phyloP scores from a whole-genome alignment of 2,888 invertebrate genomes.

The Tiliacea citrago region DNA sequence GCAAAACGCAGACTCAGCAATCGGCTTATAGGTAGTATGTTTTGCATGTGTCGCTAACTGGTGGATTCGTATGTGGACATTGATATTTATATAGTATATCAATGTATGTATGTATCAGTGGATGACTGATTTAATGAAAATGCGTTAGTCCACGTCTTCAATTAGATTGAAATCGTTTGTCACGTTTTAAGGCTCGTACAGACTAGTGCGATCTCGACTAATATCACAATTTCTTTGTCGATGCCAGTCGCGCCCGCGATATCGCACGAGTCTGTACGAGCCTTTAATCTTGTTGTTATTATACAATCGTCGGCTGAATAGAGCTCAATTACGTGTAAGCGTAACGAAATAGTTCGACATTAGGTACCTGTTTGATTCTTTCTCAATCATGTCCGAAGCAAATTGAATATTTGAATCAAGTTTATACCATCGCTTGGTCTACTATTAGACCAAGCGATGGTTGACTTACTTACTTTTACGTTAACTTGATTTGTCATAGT shows the following conservation, averaged over 20 bases:
- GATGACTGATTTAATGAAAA: neutral
- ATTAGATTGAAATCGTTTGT: constrained; percentile 31
- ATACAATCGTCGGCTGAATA: constrained; percentile 16
- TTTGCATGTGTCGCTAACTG: neutral
- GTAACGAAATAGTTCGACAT: neutral
- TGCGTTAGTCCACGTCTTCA: neutral
- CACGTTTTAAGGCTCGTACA: constrained; percentile 24
- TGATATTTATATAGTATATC: too few relatives aligned
- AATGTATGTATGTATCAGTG: too few relatives aligned
- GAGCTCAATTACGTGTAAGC: constrained; percentile 22
- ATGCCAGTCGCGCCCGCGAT: too few relatives aligned
- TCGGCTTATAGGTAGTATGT: too few relatives aligned
- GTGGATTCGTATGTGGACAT: too few relatives aligned
- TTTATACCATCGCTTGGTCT: too few relatives aligned
- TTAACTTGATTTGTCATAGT: neutral
- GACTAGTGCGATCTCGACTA: too few relatives aligned
- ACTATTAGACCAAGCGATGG: neutral
- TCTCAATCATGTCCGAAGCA: constrained; percentile 4
- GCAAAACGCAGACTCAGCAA: too few relatives aligned
- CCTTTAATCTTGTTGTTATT: constrained; percentile 14
- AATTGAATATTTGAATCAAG: constrained; percentile 21
- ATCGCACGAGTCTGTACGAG: too few relatives aligned
- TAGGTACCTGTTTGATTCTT: constrained; percentile 13
- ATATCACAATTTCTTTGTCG: too few relatives aligned
- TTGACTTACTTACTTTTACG: too few relatives aligned